Base-by-base conservation (phyloP, 2,888 invertebrate genomes). In the Cantharis rustica region DNA sequence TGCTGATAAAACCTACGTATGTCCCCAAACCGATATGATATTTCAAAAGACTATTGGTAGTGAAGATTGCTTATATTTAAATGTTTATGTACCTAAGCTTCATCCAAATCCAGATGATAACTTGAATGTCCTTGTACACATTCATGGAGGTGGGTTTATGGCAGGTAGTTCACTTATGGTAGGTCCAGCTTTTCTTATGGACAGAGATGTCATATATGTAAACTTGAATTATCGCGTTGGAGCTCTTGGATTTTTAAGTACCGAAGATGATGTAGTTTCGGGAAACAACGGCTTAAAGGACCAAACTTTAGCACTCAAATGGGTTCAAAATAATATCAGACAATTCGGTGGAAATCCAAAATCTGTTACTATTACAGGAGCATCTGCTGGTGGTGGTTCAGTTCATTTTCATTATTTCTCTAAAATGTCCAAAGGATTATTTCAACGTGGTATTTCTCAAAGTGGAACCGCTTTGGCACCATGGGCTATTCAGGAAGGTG, bases 141-240 rank as follows among this genome's bases (percentile, higher is more conserved):
- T 66, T 66, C 64, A 66, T 3, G 64, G 64, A 13, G 64, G 64
- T 20, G 64, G 2, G 0, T 66, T 66, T 20, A 66, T 9, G 13
- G 2, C 9, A 0, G 64, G 89, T 3, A 79, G 86, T 15, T 87
- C 87, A 7, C 82, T 83, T 64, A 83, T 86, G 76, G 92, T 91
- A 82, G 87, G 17, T 9, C 64, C 64, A 10, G 1, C 0, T 11
- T 64, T 5, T 9, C 17, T 64, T 17, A 64, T 64, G 64, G 64
- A 64, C 64, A 10, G 20, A 64, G 17, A 64, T 64, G 20, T 64
- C 9, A 15, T 64, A 11, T 64, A 5, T 3, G 64, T 64, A 5
- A 64, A 16, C 10, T n/a, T 64, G 0, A 64, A 64, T 20, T 64
- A 64, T 16, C 64, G 64, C 7, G 11, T 64, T 7, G 64, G 64